These are phyloP conservation scores for Pseudococcus jackbeardsleyi DNA, from an alignment of 2,888 invertebrate genomes.

Conservation along the genomic window DNA sequence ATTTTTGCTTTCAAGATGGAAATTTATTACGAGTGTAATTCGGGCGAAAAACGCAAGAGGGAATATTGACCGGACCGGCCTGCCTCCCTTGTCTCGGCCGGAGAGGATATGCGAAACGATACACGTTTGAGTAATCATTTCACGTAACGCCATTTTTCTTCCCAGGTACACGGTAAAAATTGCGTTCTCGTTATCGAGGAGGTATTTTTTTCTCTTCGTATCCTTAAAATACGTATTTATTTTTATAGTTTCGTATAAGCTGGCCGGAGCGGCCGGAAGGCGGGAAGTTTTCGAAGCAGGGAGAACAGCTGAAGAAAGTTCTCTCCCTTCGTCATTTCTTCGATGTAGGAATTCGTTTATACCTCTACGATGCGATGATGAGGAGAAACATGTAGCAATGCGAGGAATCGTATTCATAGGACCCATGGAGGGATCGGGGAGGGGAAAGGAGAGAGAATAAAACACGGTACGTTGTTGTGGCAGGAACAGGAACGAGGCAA, in stretches of 20 bases:
- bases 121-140: conserved; percentile 42
- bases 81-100: not conserved
- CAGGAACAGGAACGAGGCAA: too few relatives aligned
- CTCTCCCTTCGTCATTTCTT: not conserved
- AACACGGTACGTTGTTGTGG: not conserved
- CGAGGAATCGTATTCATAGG: not conserved
- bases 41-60: conserved; percentile 13
- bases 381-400: not conserved
- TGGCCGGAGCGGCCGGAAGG: not conserved
- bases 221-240: conserved; percentile 41
- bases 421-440: too few relatives aligned
- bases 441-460: not conserved
- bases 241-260: conserved; percentile 44
- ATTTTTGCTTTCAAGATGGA: not conserved
- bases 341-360: not conserved
- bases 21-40: conserved; percentile 31
- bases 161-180: conserved; percentile 22
- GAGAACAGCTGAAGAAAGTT: conserved; percentile 41
- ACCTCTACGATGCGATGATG: not conserved
- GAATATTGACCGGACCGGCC: not conserved
- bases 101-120: conserved; percentile 16
- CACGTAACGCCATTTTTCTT: conserved; percentile 42
- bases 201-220: conserved; percentile 4
- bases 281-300: not conserved
- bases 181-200: conserved; percentile 38